Percentiles rank a stretch among this genome's conserved stretches.
These are phyloP conservation scores for Odontothrips loti DNA, from an alignment of 2,888 invertebrate genomes.

Conservation along the genomic window DNA sequence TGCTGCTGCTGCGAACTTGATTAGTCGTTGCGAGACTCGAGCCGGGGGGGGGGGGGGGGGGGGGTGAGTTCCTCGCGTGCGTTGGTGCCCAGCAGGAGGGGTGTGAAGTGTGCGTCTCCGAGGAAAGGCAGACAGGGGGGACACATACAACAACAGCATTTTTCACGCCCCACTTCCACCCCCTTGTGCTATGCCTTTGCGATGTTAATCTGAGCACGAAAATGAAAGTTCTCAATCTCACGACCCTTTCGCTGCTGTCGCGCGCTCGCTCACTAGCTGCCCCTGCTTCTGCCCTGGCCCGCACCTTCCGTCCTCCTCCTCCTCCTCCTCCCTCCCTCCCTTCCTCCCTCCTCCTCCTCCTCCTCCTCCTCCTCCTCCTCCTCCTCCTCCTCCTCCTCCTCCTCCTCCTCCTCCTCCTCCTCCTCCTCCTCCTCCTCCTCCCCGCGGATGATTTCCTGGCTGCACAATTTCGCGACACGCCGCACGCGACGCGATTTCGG, in stretches of 20 bases:
- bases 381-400: conserved; percentile 38
- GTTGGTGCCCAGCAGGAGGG: too few relatives aligned
- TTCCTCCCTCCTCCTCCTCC: conserved; percentile 27
- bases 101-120: too few relatives aligned
- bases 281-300: not conserved
- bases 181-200: not conserved
- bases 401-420: conserved; percentile 10
- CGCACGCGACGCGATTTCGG: too few relatives aligned
- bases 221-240: conserved; percentile 6
- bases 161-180: too few relatives aligned
- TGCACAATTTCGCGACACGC: too few relatives aligned
- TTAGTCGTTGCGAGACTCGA: too few relatives aligned
- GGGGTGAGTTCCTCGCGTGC: too few relatives aligned
- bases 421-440: conserved; percentile 38
- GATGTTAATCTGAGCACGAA: conserved; percentile 7
- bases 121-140: too few relatives aligned
- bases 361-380: conserved; percentile 31
- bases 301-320: not conserved
- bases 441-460: conserved; percentile 10
- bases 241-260: not conserved
- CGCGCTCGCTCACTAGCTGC: conserved; percentile 31
- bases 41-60: too few relatives aligned
- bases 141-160: not conserved
- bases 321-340: conserved; percentile 27
- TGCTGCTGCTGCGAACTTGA: too few relatives aligned